These are phyloP conservation scores for Calameuta idolon DNA, from an alignment of 2,888 invertebrate species.

Conservation along the genomic window DNA sequence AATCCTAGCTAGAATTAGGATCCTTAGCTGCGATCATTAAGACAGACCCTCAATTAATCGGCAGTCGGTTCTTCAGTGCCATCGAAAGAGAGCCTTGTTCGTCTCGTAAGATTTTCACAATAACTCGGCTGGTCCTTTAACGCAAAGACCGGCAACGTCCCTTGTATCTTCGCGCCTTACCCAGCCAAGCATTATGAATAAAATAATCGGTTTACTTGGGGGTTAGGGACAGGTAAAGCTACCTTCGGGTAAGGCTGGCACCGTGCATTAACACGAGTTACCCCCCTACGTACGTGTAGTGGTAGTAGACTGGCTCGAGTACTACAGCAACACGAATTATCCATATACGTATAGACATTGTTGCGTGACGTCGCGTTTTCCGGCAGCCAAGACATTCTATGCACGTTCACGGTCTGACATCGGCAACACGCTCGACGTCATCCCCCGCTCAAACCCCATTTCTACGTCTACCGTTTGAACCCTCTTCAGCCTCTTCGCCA, in stretches of 20 bases:
- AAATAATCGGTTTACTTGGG: slow-evolving; percentile 53
- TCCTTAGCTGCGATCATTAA: not conserved
- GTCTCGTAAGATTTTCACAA: not conserved
- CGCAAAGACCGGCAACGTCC: not conserved
- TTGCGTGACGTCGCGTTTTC: slow-evolving; percentile 49
- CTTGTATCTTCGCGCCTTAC: not conserved
- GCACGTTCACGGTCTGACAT: slow-evolving; percentile 38
- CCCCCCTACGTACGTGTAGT: slow-evolving; percentile 47
- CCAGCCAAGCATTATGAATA: slow-evolving; percentile 51
- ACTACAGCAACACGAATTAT: not conserved
- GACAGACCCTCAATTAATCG: slow-evolving; percentile 2
- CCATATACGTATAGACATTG: slow-evolving; percentile 10
- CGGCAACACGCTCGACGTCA: slow-evolving; percentile 4
- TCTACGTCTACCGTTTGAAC: not conserved
- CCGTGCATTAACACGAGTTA: slow-evolving; percentile 11
- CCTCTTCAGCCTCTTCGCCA: not conserved
- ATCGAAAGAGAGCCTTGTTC: not conserved
- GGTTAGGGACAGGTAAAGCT: not conserved
- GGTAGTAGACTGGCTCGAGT: slow-evolving; percentile 20
- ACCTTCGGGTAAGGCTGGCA: not conserved
- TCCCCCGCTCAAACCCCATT: not conserved
- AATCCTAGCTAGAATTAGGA: not conserved
- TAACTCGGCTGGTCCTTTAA: not conserved
- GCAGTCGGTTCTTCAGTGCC: not conserved
- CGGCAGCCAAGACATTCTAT: slow-evolving; percentile 44